Conservation (phyloP, 2,888 invertebrate species). For the Oasisia sp. region DNA sequence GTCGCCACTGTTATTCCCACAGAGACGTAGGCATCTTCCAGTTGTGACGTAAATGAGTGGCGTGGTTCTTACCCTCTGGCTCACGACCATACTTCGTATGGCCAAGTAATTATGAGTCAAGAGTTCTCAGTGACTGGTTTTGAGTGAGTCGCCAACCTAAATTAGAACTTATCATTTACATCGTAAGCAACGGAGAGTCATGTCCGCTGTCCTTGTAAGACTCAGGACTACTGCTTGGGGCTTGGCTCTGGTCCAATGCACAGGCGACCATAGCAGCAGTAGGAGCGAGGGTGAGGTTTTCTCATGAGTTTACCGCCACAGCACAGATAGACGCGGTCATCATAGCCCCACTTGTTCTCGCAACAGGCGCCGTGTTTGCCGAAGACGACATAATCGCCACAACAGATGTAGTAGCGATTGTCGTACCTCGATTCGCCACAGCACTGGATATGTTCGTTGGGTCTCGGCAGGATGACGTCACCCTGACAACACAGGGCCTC, state of each 20-base stretch:
- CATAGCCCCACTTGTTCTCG: neutral
- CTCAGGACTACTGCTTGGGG: too few relatives aligned
- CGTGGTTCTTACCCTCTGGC: too few relatives aligned
- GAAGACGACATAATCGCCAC: neutral
- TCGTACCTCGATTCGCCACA: neutral
- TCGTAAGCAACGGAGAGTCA: too few relatives aligned
- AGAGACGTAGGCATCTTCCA: too few relatives aligned
- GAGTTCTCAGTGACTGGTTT: too few relatives aligned
- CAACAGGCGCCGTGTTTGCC: neutral
- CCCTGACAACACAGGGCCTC: neutral
- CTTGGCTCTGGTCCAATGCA: neutral
- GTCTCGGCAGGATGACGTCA: neutral
- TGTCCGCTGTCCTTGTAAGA: too few relatives aligned
- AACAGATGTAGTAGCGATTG: neutral
- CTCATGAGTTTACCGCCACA: neutral
- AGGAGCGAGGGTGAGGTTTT: neutral
- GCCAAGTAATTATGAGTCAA: too few relatives aligned
- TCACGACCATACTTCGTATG: too few relatives aligned
- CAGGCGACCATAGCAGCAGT: neutral
- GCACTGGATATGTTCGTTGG: neutral
- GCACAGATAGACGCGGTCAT: neutral
- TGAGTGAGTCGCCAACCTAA: too few relatives aligned
- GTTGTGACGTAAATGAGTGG: too few relatives aligned
- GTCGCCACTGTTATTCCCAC: too few relatives aligned
- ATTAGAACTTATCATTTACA: too few relatives aligned